Base-by-base conservation (phyloP, 2,113 vertebrate genomes). In the Menura novaehollandiae region DNA sequence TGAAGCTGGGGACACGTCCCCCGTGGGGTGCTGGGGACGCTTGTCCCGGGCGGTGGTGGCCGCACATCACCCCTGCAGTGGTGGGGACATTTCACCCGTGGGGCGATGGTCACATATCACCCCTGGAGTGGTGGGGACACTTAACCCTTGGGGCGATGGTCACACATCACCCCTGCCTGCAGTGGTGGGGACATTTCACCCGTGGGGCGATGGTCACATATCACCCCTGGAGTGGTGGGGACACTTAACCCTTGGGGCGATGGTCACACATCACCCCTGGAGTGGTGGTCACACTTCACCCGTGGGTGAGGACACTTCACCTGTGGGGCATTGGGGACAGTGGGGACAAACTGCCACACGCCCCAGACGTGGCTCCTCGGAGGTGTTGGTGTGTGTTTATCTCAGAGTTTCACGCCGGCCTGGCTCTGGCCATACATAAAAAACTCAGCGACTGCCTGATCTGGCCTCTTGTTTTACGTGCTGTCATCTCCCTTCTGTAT, bases 261-360 rank as follows among this genome's bases (percentile, higher is more conserved):
- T 14, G 35, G 6, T 4, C 13, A 19, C 33, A 1, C 18, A 2
- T 59, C 19, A 39, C 22, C 28, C 9, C 0, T 3, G 66, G 35
- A 13, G 37, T 10, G 13, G 11, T 46, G 69, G 4, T 7, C 16
- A 4, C 44, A 3, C 26, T 5, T 35, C 35, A 12, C 39, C 49
- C 30, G 1, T 13, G 66, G 66, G n/a, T 59, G 56, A 14, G 20
- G n/a, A 35, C 56, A 59, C 22, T 23, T 58, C 13, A 11, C 58
- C 23, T 13, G 14, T 27, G 52, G 51, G 11, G 55, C 6, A 33
- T 2, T 7, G 18, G 59, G 13, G 78, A 22, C 32, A 4, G 0
- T 5, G 46, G 7, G 17, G 32, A 1, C 51, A 18, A 10, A 8
- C 4, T 3, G 55, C 2, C 24, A 0, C 7, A 3, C 15, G 1